phyloP scores from a whole-genome alignment of 2,113 vertebrate genomes.

The Petaurus breviceps region DNA sequence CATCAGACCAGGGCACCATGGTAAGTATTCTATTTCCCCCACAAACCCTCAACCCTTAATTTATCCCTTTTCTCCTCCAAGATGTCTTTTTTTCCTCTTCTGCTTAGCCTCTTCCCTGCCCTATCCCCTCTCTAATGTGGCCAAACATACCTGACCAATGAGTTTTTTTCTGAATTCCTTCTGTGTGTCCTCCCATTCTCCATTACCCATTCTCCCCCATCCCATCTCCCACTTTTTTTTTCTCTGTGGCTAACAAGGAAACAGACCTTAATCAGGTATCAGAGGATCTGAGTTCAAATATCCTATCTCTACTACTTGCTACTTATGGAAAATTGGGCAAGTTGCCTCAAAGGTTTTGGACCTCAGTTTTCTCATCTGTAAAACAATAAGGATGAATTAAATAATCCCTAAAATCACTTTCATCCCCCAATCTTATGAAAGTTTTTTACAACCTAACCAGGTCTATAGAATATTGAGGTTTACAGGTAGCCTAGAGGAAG shows the following conservation, averaged over 20 bases:
- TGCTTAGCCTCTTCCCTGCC: not conserved
- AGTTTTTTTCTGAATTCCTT: not conserved
- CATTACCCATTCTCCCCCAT: not conserved
- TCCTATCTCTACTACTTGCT: not conserved
- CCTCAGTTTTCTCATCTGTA: not conserved
- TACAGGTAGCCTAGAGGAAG: too few relatives aligned
- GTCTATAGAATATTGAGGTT: too few relatives aligned
- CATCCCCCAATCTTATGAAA: not conserved
- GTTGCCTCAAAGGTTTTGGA: not conserved
- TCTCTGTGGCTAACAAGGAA: not conserved
- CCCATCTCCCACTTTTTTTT: not conserved
- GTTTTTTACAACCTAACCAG: too few relatives aligned
- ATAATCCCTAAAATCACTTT: not conserved
- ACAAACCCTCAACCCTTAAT: not conserved
- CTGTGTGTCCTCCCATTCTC: not conserved
- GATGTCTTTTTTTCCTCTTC: not conserved
- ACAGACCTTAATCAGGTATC: not conserved
- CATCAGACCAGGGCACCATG: not conserved
- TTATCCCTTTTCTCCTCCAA: not conserved
- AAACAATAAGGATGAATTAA: not conserved
- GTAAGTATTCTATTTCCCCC: not conserved
- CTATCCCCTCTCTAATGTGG: too few relatives aligned
- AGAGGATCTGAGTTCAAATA: not conserved
- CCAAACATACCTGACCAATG: not conserved
- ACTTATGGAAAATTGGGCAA: not conserved